phyloP scores from a whole-genome alignment of 2,888 invertebrate species.

The Gastracanthus pulcherrimus region DNA sequence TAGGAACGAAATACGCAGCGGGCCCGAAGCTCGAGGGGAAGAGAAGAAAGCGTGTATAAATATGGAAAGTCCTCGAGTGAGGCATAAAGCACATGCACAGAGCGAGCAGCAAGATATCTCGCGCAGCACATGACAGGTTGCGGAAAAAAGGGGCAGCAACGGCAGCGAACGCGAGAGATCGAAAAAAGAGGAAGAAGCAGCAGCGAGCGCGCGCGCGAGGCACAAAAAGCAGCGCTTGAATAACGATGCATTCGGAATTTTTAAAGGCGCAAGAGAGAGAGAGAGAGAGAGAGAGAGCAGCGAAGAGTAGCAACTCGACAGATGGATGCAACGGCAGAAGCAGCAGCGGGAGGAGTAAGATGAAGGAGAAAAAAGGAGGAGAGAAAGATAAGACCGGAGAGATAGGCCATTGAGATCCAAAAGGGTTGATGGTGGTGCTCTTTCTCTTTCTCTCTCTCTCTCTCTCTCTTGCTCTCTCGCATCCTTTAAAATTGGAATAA shows the following conservation, averaged over 20 bases:
- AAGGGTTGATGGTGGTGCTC: constrained; percentile 54
- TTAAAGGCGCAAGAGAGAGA: too few relatives aligned
- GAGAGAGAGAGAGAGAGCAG: too few relatives aligned
- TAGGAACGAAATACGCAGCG: not conserved
- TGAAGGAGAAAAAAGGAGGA: constrained; percentile 47
- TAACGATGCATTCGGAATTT: constrained; percentile 73
- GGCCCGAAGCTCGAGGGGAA: constrained; percentile 22
- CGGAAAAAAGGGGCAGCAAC: constrained; percentile 51
- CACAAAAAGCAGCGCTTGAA: constrained; percentile 67
- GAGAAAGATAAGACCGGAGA: constrained; percentile 57
- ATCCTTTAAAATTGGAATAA: constrained; percentile 77
- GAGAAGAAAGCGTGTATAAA: constrained; percentile 42
- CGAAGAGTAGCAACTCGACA: constrained; percentile 67
- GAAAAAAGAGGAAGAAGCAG: constrained; percentile 20
- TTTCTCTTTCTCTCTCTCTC: constrained; percentile 48
- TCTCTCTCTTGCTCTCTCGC: too few relatives aligned
- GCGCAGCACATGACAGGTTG: constrained; percentile 38
- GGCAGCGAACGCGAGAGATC: constrained; percentile 32
- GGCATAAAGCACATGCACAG: constrained; percentile 30
- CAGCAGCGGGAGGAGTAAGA: constrained; percentile 35
- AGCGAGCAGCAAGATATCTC: not conserved
- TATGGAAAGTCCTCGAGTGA: constrained; percentile 56
- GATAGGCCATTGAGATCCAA: constrained; percentile 56
- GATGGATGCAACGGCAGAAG: constrained; percentile 60
- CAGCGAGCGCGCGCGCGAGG: not conserved